Conservation (phyloP, 2,888 invertebrate species). For the Phengaris arion region DNA sequence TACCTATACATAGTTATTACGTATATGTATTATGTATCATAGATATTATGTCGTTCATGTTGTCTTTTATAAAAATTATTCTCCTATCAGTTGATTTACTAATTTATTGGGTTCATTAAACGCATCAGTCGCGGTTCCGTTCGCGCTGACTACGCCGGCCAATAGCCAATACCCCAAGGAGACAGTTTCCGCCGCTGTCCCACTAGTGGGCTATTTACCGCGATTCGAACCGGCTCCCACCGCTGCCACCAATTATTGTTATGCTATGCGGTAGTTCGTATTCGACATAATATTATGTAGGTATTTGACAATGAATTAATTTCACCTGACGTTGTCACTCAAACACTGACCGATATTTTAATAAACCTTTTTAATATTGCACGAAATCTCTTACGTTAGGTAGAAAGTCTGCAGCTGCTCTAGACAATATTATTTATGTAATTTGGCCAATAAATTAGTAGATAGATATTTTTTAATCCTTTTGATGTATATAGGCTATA, state of each 20-base stretch:
- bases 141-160: neutral
- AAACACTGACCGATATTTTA: too few species aligned
- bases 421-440: too few species aligned
- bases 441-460: too few species aligned
- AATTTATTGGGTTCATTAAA: constrained; percentile 4
- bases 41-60: neutral
- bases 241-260: constrained; percentile 14
- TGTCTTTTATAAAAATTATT: neutral
- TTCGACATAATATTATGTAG: neutral
- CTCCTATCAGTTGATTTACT: neutral
- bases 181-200: constrained; percentile 1
- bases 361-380: too few species aligned
- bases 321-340: too few species aligned
- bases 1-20: too few species aligned
- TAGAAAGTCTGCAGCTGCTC: too few species aligned
- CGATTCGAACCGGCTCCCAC: neutral
- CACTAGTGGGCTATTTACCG: constrained; percentile 14
- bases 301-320: neutral
- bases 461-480: too few species aligned
- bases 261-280: neutral
- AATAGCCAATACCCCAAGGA: constrained; percentile 18
- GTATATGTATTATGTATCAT: too few species aligned
- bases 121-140: constrained; percentile 9
- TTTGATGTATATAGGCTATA: too few species aligned
- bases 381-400: too few species aligned